Evolutionary conservation across 2,113 vertebrate species (phyloP).

Genomic region (Hyperopisus bebe): DNA sequence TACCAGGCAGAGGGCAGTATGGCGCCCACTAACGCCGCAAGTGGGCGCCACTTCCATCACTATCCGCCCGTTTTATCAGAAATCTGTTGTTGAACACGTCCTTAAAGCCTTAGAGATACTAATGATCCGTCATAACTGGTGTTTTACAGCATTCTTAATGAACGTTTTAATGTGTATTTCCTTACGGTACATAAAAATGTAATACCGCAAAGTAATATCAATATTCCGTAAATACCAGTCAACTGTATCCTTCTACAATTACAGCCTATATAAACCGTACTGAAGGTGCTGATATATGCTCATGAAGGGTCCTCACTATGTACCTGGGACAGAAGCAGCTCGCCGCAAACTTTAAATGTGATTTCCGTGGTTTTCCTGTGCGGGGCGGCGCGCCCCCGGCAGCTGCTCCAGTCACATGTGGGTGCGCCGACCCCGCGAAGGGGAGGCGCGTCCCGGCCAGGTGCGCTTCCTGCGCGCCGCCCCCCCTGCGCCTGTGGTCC

Average conservation of each 20-base stretch:
- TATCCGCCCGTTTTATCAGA: neutral
- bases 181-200: neutral
- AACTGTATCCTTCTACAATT: neutral
- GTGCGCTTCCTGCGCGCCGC: neutral
- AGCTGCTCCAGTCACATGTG: neutral
- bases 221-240: neutral
- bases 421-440: neutral
- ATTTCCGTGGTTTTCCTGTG: neutral
- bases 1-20: neutral
- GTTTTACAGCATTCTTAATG: constrained; percentile 29
- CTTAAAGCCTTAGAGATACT: neutral
- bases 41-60: constrained; percentile 50
- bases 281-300: neutral
- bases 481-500: too few species aligned
- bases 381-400: too few species aligned
- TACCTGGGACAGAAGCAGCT: too few species aligned
- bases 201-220: neutral
- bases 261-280: neutral
- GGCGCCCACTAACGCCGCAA: constrained; percentile 38
- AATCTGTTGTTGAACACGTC: too few species aligned
- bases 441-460: neutral
- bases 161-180: neutral
- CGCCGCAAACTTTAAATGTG: neutral
- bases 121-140: neutral
- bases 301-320: neutral